These are phyloP conservation scores for Pachydiplax longipennis DNA, from an alignment of 2,888 invertebrate species.

Conservation along the genomic window DNA sequence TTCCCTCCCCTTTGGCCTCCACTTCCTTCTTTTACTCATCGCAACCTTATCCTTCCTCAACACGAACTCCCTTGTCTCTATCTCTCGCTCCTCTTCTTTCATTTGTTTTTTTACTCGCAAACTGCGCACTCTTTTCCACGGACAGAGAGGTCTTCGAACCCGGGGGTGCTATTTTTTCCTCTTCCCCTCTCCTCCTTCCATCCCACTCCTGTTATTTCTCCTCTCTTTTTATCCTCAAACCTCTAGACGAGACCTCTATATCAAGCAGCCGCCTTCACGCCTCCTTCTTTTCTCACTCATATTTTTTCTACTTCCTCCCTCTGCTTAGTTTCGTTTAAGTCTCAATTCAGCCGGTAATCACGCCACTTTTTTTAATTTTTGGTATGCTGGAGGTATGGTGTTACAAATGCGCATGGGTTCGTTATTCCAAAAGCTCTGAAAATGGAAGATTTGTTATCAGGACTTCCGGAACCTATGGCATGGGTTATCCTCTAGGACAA, in stretches of 20 bases:
- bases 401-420: too few species aligned
- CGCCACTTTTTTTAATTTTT: too few species aligned
- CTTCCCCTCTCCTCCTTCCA: neutral
- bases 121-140: slow-evolving; percentile 26
- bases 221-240: neutral
- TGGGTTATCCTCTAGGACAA: too few species aligned
- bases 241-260: neutral
- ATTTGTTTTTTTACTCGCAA: slow-evolving; percentile 28
- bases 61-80: neutral
- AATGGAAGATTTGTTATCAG: too few species aligned
- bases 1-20: neutral
- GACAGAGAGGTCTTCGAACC: slow-evolving; percentile 26
- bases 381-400: too few species aligned
- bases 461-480: too few species aligned
- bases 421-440: too few species aligned
- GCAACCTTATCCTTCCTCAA: slow-evolving; percentile 31
- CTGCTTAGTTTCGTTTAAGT: neutral
- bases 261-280: neutral
- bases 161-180: slow-evolving; percentile 34
- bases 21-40: neutral
- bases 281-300: neutral
- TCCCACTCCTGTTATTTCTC: neutral
- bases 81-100: neutral
- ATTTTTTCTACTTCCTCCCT: neutral
- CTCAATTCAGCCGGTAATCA: too few species aligned